Base-by-base conservation (phyloP, 1,140 invertebrate genomes). In the Drosophila santomea region DNA sequence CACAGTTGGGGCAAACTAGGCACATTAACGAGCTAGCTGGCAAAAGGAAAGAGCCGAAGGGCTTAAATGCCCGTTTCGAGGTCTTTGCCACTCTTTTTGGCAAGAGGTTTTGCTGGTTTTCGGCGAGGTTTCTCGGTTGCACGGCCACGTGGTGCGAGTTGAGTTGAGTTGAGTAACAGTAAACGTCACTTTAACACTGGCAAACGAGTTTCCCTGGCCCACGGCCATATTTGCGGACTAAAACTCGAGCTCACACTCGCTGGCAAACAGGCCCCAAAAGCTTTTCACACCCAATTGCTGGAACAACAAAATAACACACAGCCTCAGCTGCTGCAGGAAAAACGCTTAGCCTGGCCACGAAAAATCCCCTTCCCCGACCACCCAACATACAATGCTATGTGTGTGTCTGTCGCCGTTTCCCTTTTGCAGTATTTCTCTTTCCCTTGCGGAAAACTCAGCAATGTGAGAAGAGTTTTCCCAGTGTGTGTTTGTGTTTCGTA, bases 251-350 rank as follows among this genome's bases (percentile, higher is more conserved):
- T 39, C 48, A 56, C 43, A 50, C 45, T 51, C 41, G 23, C 45
- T 67, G 78, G 66, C 79, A 45, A 73, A 79, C 80, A 82, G 58
- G 41, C 78, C 52, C 82, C 74, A 71, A 83, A 80, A 89, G 76
- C 83, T 88, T 86, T 88, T 88, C 83, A 77, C 83, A 89, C 84
- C 80, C 83, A 88, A 88, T 88, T 80, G 58, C 66, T 83, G 75
- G 55, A 79, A 76, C 50, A 88, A 75, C 74, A 85, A 69, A 51
- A 67, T 35, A 51, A 35, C 48, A 59, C 57, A 78, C 58, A 25
- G 67, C 52, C 58, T 36, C 69, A 79, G 55, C 44, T 58, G 57
- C 67, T 56, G 47, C 52, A 36, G 60, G 68, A 23, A 58, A 72
- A 71, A 57, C 51, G 63, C 51, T 71, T 48, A 56, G 32, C 23